phyloP scores from a whole-genome alignment of 1,140 invertebrate genomes.

The Xylocopa sonorina region DNA sequence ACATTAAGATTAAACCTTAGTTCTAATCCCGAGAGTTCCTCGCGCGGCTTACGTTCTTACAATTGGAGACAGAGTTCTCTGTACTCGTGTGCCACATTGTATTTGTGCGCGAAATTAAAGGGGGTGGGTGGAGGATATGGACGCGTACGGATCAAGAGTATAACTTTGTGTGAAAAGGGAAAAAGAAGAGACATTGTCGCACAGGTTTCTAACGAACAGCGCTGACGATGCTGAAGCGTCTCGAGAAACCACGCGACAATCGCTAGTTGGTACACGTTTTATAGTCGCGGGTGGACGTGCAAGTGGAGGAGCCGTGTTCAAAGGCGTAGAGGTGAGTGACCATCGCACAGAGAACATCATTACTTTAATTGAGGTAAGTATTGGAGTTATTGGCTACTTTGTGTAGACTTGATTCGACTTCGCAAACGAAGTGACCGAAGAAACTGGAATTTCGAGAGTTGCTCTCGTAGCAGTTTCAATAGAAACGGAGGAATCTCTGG shows the following conservation, averaged over 20 bases:
- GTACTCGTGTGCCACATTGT: background rate
- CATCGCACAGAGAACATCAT: background rate
- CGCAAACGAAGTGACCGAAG: no score
- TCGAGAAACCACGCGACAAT: background rate
- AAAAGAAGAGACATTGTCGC: background rate
- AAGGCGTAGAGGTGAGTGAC: background rate
- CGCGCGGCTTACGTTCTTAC: background rate
- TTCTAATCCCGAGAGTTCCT: background rate
- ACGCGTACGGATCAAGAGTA: background rate
- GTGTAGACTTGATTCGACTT: no score
- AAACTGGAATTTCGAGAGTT: no score
- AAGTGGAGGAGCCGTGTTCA: no score
- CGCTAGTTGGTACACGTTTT: background rate
- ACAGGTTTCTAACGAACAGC: background rate
- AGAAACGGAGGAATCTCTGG: no score
- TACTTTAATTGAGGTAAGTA: no score
- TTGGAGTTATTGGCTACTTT: no score
- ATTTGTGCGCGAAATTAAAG: background rate
- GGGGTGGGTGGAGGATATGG: no score
- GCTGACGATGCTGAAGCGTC: background rate
- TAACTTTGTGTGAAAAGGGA: background rate
- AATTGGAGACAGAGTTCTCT: background rate
- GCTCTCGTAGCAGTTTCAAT: no score
- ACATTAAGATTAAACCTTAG: conserved; percentile 24
- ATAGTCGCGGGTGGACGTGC: background rate